phyloP scores from a whole-genome alignment of 1,140 invertebrate species.

The Plutomurus gul region DNA sequence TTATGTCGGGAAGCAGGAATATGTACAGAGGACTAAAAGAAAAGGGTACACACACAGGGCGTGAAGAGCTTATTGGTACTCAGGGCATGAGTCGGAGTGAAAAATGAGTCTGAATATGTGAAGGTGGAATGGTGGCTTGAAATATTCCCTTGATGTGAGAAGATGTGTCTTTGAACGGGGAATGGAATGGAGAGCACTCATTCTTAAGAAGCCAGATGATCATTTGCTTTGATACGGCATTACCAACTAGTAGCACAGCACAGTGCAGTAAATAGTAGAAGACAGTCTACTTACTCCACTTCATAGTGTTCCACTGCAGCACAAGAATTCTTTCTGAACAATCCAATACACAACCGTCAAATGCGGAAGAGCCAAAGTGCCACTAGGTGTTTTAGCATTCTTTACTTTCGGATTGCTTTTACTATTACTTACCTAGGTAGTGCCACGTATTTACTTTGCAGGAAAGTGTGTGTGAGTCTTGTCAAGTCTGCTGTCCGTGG shows the following conservation, averaged over 20 bases:
- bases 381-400: neutral
- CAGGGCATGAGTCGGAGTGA: slow-evolving; percentile 16
- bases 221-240: neutral
- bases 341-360: neutral
- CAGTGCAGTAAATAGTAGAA: too few species aligned
- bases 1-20: neutral
- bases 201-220: neutral
- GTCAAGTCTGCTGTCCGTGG: too few species aligned
- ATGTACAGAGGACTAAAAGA: neutral
- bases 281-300: too few species aligned
- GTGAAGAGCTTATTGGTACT: slow-evolving; percentile 8
- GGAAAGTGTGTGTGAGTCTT: too few species aligned
- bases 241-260: too few species aligned
- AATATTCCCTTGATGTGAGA: slow-evolving; percentile 31
- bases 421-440: neutral
- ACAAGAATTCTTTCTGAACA: neutral
- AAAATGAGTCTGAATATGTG: slow-evolving; percentile 39
- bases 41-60: neutral
- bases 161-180: slow-evolving; percentile 15
- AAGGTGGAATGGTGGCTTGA: slow-evolving; percentile 9
- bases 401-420: neutral
- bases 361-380: neutral
- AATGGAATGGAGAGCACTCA: neutral
- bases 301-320: neutral
- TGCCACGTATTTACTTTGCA: neutral